phyloP scores from a whole-genome alignment of 2,797 vertebrate genomes.

The Calcarius lapponicus region DNA sequence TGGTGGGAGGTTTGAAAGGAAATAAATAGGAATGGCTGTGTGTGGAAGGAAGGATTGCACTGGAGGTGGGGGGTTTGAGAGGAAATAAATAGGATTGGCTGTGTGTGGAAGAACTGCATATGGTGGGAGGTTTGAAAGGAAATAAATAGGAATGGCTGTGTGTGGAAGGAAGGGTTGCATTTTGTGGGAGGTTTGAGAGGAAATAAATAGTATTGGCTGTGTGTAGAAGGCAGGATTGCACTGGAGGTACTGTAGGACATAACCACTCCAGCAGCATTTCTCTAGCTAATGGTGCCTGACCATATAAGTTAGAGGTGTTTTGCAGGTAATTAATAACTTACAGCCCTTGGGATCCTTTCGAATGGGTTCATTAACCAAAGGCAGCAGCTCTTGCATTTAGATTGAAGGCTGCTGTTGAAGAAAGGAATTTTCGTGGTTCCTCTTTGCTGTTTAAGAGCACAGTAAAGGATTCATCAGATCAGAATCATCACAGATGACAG shows the following conservation, averaged over 20 bases:
- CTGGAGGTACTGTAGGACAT: constrained; percentile 1
- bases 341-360: neutral
- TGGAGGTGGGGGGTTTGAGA: neutral
- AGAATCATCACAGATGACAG: neutral
- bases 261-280: neutral
- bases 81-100: neutral
- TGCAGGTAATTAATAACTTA: neutral
- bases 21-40: neutral
- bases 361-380: neutral
- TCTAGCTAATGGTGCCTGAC: neutral
- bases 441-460: neutral
- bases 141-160: neutral
- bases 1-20: neutral
- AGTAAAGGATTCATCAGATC: neutral
- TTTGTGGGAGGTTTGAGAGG: neutral
- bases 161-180: neutral
- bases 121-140: too few relatives aligned
- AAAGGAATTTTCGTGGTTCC: neutral
- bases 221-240: neutral
- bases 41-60: neutral
- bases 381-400: neutral
- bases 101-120: too few relatives aligned
- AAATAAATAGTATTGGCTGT: neutral
- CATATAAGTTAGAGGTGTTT: neutral
- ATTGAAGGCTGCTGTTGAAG: neutral